These are phyloP conservation scores for Catharus minimus DNA, from an alignment of 2,113 vertebrate species.

Conservation along the genomic window DNA sequence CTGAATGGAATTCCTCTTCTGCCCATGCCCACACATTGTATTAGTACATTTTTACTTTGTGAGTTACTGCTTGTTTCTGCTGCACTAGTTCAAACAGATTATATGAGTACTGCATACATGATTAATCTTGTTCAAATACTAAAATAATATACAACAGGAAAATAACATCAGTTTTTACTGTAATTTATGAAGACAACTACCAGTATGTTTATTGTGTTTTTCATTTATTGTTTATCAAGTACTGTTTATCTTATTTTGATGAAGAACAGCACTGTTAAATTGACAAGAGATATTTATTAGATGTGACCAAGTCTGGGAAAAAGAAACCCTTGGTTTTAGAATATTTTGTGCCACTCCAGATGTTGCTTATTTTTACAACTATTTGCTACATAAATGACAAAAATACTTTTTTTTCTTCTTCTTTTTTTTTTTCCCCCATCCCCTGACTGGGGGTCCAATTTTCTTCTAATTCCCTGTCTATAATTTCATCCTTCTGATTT, in stretches of 20 bases:
- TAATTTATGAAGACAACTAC: not conserved
- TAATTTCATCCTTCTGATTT: not conserved
- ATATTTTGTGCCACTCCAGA: not conserved
- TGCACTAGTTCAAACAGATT: not conserved
- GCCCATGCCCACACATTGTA: not conserved
- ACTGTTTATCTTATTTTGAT: not conserved
- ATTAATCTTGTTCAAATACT: slow-evolving; percentile 14
- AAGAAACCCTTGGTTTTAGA: not conserved
- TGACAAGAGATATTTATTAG: not conserved
- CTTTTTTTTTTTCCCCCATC: not conserved
- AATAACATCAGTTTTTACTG: not conserved
- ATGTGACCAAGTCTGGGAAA: not conserved
- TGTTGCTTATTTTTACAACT: not conserved
- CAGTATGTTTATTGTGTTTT: not conserved
- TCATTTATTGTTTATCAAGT: not conserved
- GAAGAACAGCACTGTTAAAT: not conserved
- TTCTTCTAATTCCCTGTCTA: not conserved
- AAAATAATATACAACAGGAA: not conserved
- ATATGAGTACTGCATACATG: not conserved
- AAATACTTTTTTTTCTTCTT: not conserved
- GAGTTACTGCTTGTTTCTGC: slow-evolving; percentile 16
- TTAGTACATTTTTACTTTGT: not conserved
- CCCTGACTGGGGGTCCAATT: not conserved
- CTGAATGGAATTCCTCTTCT: not conserved
- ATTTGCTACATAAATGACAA: not conserved